These are phyloP conservation scores for Amphiura filiformis DNA, from an alignment of 35 echinoderm and acorn worm species.

Conservation along the genomic window DNA sequence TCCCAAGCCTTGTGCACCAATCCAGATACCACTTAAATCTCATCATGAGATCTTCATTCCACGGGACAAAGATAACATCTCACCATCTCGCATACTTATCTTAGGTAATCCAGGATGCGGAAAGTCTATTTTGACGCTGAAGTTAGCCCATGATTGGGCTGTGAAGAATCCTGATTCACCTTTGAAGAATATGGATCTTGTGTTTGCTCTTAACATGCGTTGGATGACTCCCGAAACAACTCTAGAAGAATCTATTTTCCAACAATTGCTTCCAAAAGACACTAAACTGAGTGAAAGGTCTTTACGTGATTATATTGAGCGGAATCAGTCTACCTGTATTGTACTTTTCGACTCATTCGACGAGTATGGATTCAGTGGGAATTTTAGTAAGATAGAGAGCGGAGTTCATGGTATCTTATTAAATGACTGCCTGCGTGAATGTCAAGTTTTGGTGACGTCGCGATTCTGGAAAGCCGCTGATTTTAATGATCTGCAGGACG, in stretches of 20 bases:
- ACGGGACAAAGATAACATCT: neutral
- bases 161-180: conserved; percentile 11
- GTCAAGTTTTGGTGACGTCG: neutral
- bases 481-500: neutral
- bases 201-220: conserved; percentile 47
- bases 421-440: neutral
- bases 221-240: conserved; percentile 34
- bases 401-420: neutral
- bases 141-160: conserved; percentile 40
- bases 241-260: conserved; percentile 32
- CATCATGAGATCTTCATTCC: neutral
- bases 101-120: conserved; percentile 36
- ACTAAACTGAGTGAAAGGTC: neutral
- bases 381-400: neutral
- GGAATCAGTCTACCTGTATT: conserved; percentile 19
- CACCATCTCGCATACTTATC: neutral
- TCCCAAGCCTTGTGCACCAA: neutral
- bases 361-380: conserved; percentile 26
- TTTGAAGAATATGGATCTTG: conserved; percentile 1
- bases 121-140: conserved; percentile 40
- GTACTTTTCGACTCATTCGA: conserved; percentile 49
- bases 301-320: conserved; percentile 3
- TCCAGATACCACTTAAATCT: neutral
- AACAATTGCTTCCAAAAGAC: conserved; percentile 41
- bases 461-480: neutral